Base-by-base conservation (phyloP, 2,888 invertebrate genomes). In the Pycnomerus fuliginosus region DNA sequence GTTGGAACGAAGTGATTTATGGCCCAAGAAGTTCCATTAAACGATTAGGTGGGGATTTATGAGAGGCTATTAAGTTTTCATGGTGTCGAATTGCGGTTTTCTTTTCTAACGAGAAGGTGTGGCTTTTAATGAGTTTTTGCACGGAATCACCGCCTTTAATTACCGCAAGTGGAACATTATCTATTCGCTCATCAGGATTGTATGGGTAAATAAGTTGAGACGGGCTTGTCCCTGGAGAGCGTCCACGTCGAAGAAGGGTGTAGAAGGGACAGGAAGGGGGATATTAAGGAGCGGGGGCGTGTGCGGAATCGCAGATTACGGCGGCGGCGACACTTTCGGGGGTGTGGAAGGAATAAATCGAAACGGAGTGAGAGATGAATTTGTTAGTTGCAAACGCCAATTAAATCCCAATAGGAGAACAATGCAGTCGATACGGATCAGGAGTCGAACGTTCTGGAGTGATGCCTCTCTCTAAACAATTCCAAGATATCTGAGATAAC, bases 171-270 rank as follows among this genome's bases (percentile, higher is more conserved):
- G 32, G 48, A 49, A 49, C 53, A 53, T 51, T 53, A 53, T 53
- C 53, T 47, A 48, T 51, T 53, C 44, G 35, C 47, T 43, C 53
- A 49, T 51, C 53, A 45, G 38, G 49, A 53, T 51, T 53, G 47
- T 53, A 49, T 44, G 49, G 49, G 46, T 53, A 49, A 49, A 53
- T 51, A 53, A 53, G 53, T 51, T 34, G 53, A 46, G 51, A 51
- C 44, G 44, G 42, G 30, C 29, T 10, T 3, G 2, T 8, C 15
- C 12, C 22, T 14, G 39, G 37, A 35, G 24, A 29, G 17, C 38
- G 49, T 45, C 42, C 42, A 38, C 36, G 49, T 16, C 24, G 31
- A 33, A 33, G 32, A 42, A 28, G 43, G 43, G 34, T 41, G 37
- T 25, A 48, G 44, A 50, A 48, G 44, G 48, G 48, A 45, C 40